Percentiles rank a stretch among this genome's conserved stretches.
Conservation (phyloP, 2,797 vertebrate genomes). For the Cottoperca gobio region DNA sequence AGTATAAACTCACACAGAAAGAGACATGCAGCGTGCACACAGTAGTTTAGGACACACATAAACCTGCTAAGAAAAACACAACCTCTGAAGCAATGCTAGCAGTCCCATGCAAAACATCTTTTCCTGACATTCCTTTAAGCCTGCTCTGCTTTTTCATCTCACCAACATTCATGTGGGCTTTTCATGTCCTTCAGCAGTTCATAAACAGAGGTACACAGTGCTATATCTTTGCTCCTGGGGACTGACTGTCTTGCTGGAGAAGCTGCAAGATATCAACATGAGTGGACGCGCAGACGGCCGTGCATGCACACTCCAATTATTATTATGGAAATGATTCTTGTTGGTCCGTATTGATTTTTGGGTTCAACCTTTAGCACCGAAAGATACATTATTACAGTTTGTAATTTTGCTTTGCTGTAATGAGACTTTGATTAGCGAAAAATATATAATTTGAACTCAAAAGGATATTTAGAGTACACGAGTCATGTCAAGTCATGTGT, state of each 20-base stretch:
- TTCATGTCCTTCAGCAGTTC: slow-evolving; percentile 34
- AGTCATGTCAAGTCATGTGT: neutral
- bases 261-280: slow-evolving; percentile 25
- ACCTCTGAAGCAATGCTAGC: slow-evolving; percentile 43
- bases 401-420: slow-evolving; percentile 22
- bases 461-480: slow-evolving; percentile 16
- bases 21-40: neutral
- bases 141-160: slow-evolving; percentile 17
- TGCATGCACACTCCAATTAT: slow-evolving; percentile 12
- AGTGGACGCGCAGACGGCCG: slow-evolving; percentile 23
- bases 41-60: slow-evolving; percentile 11
- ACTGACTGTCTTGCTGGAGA: slow-evolving; percentile 3
- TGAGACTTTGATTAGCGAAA: neutral
- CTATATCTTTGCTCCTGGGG: slow-evolving; percentile 15
- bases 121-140: slow-evolving; percentile 24
- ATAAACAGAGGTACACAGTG: slow-evolving; percentile 15
- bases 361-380: slow-evolving; percentile 19
- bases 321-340: slow-evolving; percentile 27
- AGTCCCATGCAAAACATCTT: slow-evolving; percentile 44
- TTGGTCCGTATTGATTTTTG: slow-evolving; percentile 27
- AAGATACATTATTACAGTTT: slow-evolving; percentile 27
- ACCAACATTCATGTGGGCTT: slow-evolving; percentile 14
- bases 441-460: slow-evolving; percentile 23
- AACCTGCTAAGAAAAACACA: slow-evolving; percentile 36
- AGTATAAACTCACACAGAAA: slow-evolving; percentile 24